Percentiles rank a stretch among this genome's conserved stretches.
phyloP scores from a whole-genome alignment of 2,113 vertebrate genomes.

The Ctenodactylus gundi region DNA sequence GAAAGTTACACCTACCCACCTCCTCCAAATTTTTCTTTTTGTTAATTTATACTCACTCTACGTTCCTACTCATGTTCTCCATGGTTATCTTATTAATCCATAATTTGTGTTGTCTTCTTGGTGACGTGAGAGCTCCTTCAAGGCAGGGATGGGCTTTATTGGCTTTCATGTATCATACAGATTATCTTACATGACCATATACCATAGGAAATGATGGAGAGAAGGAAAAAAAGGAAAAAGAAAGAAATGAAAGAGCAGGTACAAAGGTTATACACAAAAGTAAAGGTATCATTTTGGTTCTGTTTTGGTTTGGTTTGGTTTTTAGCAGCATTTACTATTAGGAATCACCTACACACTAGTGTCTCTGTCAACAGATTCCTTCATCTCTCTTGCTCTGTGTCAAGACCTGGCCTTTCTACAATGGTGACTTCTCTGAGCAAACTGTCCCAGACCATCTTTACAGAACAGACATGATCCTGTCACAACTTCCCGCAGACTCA shows the following conservation, averaged over 20 bases:
- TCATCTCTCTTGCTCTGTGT: too few species aligned
- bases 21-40: neutral
- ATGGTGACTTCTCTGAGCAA: too few species aligned
- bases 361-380: too few species aligned
- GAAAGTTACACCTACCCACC: neutral
- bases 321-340: too few species aligned
- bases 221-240: neutral
- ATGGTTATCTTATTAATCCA: neutral
- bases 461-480: too few species aligned
- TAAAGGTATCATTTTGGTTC: too few species aligned
- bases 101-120: neutral
- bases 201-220: neutral
- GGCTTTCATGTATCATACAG: neutral
- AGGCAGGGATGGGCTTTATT: slow-evolving; percentile 3
- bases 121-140: neutral
- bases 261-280: neutral
- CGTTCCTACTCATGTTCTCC: slow-evolving; percentile 14
- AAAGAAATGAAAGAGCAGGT: neutral
- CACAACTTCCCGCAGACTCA: too few species aligned
- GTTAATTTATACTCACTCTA: slow-evolving; percentile 42
- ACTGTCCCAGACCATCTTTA: too few species aligned
- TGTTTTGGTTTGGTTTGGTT: too few species aligned
- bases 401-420: too few species aligned
- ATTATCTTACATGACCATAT: neutral
- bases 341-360: too few species aligned